phyloP scores from a whole-genome alignment of 2,113 vertebrate species.

The Mohoua ochrocephala region DNA sequence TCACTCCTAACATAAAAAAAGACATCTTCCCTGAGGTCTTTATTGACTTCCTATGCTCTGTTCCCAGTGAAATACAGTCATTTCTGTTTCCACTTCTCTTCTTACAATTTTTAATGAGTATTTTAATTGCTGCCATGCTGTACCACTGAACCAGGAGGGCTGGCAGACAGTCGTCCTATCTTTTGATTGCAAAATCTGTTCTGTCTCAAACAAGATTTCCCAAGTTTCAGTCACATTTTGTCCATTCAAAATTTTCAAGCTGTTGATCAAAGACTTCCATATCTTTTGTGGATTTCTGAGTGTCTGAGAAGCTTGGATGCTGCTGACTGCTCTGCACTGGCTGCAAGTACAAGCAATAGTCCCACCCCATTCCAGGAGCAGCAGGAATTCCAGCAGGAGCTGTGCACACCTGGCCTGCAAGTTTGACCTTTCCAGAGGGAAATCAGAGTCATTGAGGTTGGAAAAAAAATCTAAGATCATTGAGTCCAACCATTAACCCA shows the following conservation, averaged over 20 bases:
- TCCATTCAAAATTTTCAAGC: neutral
- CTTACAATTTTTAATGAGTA: slow-evolving; percentile 15
- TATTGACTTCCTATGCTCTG: slow-evolving; percentile 31
- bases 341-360: rapidly evolving
- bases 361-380: neutral
- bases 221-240: neutral
- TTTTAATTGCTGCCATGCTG: neutral
- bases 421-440: neutral
- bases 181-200: neutral
- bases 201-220: neutral
- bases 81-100: neutral
- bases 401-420: neutral
- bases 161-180: neutral
- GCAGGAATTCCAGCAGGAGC: neutral
- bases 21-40: slow-evolving; percentile 41
- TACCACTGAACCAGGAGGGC: neutral
- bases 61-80: neutral
- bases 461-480: neutral
- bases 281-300: neutral
- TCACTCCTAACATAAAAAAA: slow-evolving; percentile 26
- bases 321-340: neutral
- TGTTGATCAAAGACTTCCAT: neutral
- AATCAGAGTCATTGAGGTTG: neutral
- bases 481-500: neutral
- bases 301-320: neutral